Percentiles rank a stretch among this genome's conserved stretches.
These are phyloP conservation scores for Argyrosomus japonicus DNA, from an alignment of 2,113 vertebrate species.

Conservation along the genomic window DNA sequence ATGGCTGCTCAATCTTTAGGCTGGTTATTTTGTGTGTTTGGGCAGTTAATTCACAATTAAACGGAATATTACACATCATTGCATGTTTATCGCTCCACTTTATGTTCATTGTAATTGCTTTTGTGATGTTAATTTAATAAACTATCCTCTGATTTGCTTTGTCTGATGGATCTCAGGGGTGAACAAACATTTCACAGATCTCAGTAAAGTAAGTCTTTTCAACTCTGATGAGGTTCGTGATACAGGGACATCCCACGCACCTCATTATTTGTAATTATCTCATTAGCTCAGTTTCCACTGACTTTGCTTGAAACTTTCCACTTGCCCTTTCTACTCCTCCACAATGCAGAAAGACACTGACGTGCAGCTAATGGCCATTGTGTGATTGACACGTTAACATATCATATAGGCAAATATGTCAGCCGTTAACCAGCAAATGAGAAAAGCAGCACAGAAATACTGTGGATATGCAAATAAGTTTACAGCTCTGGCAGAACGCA, in stretches of 20 bases:
- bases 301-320: not conserved
- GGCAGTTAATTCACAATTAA: not conserved
- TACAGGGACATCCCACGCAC: not conserved
- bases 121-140: not conserved
- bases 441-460: slow-evolving; percentile 20
- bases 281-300: not conserved
- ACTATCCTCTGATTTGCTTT: not conserved
- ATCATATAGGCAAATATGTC: not conserved
- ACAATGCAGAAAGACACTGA: not conserved
- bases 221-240: not conserved
- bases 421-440: not conserved
- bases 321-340: not conserved
- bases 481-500: slow-evolving; percentile 6
- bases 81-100: not conserved
- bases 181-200: not conserved
- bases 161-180: not conserved
- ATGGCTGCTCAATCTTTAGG: too few species aligned
- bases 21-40: not conserved
- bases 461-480: slow-evolving; percentile 30
- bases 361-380: not conserved
- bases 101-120: not conserved
- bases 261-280: slow-evolving; percentile 5
- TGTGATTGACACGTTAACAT: not conserved
- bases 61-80: not conserved
- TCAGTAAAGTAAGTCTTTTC: not conserved